phyloP scores from a whole-genome alignment of 2,797 vertebrate genomes.

The Myotis vivesi region DNA sequence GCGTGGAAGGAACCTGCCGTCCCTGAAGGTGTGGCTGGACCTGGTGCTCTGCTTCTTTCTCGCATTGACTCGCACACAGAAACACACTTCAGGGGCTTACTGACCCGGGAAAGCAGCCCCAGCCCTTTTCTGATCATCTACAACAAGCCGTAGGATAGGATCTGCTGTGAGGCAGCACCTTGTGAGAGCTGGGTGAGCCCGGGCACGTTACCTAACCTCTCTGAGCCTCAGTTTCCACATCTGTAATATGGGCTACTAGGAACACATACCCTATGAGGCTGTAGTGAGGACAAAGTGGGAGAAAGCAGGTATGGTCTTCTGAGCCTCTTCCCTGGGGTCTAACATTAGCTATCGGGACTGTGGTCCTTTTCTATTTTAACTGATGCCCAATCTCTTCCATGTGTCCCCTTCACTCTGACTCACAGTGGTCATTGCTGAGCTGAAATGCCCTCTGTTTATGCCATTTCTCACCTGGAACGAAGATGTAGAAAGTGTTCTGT shows the following conservation, averaged over 20 bases:
- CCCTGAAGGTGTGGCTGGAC: fast-evolving
- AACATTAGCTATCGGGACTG: fast-evolving
- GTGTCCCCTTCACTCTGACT: neutral
- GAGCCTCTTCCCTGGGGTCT: fast-evolving
- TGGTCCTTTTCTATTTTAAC: fast-evolving
- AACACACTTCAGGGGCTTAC: neutral
- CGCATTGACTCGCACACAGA: fast-evolving
- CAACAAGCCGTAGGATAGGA: fast-evolving
- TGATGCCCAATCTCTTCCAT: neutral
- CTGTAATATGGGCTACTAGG: too few relatives aligned
- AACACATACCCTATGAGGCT: fast-evolving
- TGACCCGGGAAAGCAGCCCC: neutral
- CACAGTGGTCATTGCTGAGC: neutral
- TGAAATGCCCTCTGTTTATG: neutral
- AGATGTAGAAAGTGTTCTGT: neutral
- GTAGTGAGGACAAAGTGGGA: neutral
- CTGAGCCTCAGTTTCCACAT: neutral
- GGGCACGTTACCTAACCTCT: neutral
- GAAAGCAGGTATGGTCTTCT: fast-evolving
- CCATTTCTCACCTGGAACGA: neutral
- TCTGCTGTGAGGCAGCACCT: neutral
- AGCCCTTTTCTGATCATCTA: neutral
- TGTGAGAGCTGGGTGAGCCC: neutral
- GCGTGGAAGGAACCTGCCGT: neutral
- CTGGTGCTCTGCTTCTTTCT: neutral